Evolutionary conservation across 2,797 vertebrate species (phyloP).

Genomic region (Sparidentex hasta): DNA sequence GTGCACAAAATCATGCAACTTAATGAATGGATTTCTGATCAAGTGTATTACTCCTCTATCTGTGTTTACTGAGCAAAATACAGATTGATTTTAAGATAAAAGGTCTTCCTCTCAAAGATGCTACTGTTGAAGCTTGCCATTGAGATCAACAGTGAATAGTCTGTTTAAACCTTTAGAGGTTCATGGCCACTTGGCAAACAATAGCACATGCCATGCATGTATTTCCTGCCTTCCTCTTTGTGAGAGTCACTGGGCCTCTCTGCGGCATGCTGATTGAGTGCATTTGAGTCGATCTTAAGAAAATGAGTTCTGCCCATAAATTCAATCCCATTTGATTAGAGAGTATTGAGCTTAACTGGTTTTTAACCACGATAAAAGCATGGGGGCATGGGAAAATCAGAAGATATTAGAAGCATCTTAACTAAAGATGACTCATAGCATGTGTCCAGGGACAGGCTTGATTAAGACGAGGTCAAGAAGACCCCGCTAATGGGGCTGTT

Average conservation of each 20-base stretch:
- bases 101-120: background rate
- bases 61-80: background rate
- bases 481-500: slow-evolving; percentile 51
- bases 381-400: slow-evolving; percentile 13
- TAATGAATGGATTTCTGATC: too few species aligned
- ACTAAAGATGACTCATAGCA: slow-evolving; percentile 29
- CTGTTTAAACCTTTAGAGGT: slow-evolving; percentile 5
- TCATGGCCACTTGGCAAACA: slow-evolving; percentile 5
- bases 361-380: slow-evolving; percentile 32
- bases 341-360: background rate
- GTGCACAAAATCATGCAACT: too few species aligned
- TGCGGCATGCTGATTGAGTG: background rate
- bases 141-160: background rate
- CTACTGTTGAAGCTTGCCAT: background rate
- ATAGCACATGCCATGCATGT: background rate
- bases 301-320: slow-evolving; percentile 12
- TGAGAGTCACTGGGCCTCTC: background rate
- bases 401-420: slow-evolving; percentile 18
- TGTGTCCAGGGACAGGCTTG: slow-evolving; percentile 26
- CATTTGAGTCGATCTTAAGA: background rate
- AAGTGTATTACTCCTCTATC: too few species aligned
- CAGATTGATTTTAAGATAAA: background rate
- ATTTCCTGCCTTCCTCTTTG: slow-evolving; percentile 11
- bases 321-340: slow-evolving; percentile 23
- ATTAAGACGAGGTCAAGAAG: slow-evolving; percentile 21